A percentile compares a stretch with the other conserved stretches of the same genome.
Conservation (phyloP, 2,797 vertebrate species). For the Alauda arvensis region DNA sequence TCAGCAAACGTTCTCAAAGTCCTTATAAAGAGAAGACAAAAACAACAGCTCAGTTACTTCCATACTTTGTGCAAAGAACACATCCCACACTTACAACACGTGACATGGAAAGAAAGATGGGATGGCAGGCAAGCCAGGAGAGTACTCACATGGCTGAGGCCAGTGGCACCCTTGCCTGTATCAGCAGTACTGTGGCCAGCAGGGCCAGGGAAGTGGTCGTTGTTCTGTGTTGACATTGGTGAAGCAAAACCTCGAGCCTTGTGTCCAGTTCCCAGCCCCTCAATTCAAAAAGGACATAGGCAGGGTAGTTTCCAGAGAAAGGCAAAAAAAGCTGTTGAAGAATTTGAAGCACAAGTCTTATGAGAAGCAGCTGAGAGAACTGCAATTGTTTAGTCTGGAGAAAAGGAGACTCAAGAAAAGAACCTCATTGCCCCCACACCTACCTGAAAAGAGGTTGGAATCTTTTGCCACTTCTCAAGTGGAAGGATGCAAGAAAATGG, state of each 20-base stretch:
- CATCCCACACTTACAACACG: neutral
- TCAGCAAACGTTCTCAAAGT: neutral
- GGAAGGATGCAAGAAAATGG: neutral
- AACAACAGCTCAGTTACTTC: neutral
- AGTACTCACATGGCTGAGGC: neutral
- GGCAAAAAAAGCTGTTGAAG: neutral
- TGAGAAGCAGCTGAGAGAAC: neutral
- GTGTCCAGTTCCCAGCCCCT: neutral
- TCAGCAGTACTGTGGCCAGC: neutral
- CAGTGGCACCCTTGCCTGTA: neutral
- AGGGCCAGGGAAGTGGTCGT: neutral
- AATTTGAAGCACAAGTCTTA: neutral
- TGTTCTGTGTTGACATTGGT: neutral
- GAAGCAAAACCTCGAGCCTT: neutral
- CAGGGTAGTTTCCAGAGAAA: neutral
- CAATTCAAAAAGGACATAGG: no score
- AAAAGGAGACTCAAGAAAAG: neutral
- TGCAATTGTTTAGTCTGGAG: neutral
- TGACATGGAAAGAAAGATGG: neutral
- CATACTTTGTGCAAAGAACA: neutral
- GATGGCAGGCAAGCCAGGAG: neutral
- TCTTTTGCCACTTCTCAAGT: neutral
- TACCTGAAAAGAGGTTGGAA: neutral
- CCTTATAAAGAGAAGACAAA: neutral
- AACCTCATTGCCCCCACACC: rapidly evolving